Base-by-base conservation (phyloP, 92 coral and sea anemone species). In the Pocillopora meandrina region DNA sequence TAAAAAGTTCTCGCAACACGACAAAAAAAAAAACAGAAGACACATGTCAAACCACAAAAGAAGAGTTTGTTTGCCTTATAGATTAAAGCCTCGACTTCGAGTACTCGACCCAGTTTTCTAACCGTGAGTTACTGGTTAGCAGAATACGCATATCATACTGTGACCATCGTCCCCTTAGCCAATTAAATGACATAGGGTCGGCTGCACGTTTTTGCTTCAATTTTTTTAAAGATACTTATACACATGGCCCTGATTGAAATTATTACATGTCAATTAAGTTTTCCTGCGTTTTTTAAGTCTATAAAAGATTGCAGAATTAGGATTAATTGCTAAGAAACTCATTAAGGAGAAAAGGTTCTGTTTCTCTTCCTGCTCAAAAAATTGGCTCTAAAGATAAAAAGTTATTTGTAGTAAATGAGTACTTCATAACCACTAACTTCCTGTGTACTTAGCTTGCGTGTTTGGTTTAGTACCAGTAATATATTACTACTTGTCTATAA, bases 401-500 rank as follows among this genome's bases (percentile, higher is more conserved):
- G 31, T 60, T 34, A 70, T 69, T 71, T 36, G 49, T 12, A 34
- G 49, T n/a, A 81, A 36, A 71, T 81, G 72, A 62, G 14, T 81
- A 70, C 85, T 71, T 1, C 16, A 49, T 56, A 60, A 18, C 69
- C 58, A 81, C 55, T 71, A 36, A 10, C 55, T 42, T 72, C 67
- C 16, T 18, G 36, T 57, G 33, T 76, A 58, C 33, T 33, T 33
- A 76, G 47, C 52, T 42, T 42, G 8, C 52, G 52, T 42, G 52
- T 42, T 42, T 42, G 52, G 52, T 42, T 42, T 19, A 81, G 13
- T 80, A 12, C 26, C 9, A 35, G 33, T 67, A 81, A 81, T 81
- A 81, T 81, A 81, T 81, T 81, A 81, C 59, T 59, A 20, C 59
- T 13, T 81, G 20, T 21, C 12, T 60, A 69, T n/a, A 21, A 70